Evolutionary conservation across 2,113 vertebrate genomes (phyloP), one percentile per base, ranked within the genome.

Genomic region (Ploceus nigricollis): DNA sequence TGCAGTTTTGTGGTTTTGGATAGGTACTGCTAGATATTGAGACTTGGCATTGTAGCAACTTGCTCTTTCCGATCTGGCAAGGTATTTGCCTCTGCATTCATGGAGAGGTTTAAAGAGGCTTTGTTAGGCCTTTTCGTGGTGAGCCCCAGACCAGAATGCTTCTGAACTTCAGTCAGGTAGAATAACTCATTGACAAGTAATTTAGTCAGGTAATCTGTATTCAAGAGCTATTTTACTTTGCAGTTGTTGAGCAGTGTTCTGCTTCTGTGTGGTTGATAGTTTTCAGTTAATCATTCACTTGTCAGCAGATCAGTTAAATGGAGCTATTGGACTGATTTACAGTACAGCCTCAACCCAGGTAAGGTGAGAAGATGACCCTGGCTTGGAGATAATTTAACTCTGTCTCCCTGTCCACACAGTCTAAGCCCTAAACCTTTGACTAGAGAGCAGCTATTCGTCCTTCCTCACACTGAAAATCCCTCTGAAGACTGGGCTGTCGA

Each of bases 231-330:
- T n/a, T 90, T 79, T 51, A 86, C 68, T 57, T 77, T 10, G 68
- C 45, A 47, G 42, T 39, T 88, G 71, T 88, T 94, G 12, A 89
- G 47, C 48, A 57, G 79, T 31, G 69, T 81, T 78, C 51, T 3
- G 6, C 56, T 82, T 78, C 86, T 79, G 63, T 14, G 79, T 45
- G 30, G 39, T 17, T 35, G 45, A 68, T 71, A 78, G 80, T 47
- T 95, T 88, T 68, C 7, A 40, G 92, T 94, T 93, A 96, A 96
- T 95, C 25, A 95, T 97, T 94, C 54, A 92, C 85, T 81, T n/a
- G 40, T 60, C 86, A 72, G 79, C 69, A 89, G 37, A 71, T 71
- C 28, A 60, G 64, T 6, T 68, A 82, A 92, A 78, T 9, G 35
- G 66, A 87, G 81, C 57, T 79, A n/a, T 37, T 35, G 16, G 27